Conservation (phyloP, 2,888 invertebrate species). For the Tryphoninae sp. region DNA sequence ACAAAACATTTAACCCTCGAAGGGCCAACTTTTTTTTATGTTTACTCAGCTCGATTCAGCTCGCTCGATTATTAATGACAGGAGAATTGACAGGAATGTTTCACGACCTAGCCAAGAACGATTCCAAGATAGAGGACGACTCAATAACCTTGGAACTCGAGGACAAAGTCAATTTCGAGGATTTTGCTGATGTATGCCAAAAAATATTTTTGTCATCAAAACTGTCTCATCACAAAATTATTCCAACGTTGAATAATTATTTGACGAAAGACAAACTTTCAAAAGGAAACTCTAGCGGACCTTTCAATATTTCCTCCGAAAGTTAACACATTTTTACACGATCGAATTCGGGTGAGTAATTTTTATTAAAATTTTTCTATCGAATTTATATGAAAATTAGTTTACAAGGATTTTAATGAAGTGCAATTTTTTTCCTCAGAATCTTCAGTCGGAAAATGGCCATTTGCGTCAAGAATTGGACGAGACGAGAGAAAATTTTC, state of each 20-base stretch:
- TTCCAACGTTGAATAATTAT: not conserved
- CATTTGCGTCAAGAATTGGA: slow-evolving; percentile 70
- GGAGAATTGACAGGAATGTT: slow-evolving; percentile 10
- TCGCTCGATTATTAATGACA: not conserved
- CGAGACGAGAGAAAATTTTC: slow-evolving; percentile 67
- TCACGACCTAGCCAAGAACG: slow-evolving; percentile 5
- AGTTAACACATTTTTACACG: slow-evolving; percentile 84
- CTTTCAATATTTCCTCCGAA: slow-evolving; percentile 84
- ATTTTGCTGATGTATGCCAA: slow-evolving; percentile 56
- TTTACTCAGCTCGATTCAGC: slow-evolving; percentile 3
- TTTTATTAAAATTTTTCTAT: not conserved
- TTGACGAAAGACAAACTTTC: not conserved
- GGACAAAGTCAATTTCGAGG: slow-evolving; percentile 57
- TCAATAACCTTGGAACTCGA: slow-evolving; percentile 54
- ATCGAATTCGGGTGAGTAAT: slow-evolving; percentile 83
- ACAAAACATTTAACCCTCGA: not conserved
- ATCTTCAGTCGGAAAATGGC: slow-evolving; percentile 73
- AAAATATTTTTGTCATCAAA: slow-evolving; percentile 1
- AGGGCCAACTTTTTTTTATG: slow-evolving; percentile 1
- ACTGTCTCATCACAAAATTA: not conserved
- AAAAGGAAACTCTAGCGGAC: slow-evolving; percentile 73
- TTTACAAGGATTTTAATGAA: slow-evolving; percentile 38
- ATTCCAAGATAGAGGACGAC: not conserved
- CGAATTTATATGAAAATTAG: not conserved
- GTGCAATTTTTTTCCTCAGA: slow-evolving; percentile 62